These are phyloP conservation scores for Porites australiensis DNA, from an alignment of 64 coral and sea anemone genomes.

Conservation along the genomic window DNA sequence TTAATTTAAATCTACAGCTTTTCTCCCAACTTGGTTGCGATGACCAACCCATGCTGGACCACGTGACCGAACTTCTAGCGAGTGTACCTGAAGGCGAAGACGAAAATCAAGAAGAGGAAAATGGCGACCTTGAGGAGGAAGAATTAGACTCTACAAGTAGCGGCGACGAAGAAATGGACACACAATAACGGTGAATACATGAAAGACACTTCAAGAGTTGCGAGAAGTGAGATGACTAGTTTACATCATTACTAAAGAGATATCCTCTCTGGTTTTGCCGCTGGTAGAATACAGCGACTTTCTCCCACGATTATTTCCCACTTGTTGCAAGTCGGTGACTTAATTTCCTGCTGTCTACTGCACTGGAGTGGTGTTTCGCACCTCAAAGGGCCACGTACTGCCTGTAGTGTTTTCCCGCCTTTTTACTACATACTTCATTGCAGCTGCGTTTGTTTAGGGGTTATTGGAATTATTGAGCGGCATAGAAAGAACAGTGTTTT, in stretches of 20 bases:
- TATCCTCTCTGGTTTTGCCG: background rate
- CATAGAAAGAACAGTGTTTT: no score
- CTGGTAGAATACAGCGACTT: no score
- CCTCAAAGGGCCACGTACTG: no score
- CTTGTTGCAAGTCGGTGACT: background rate
- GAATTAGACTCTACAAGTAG: slow-evolving; percentile 17
- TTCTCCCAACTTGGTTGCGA: slow-evolving; percentile 47
- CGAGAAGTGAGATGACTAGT: background rate
- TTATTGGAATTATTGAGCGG: no score
- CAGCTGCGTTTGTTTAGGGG: background rate
- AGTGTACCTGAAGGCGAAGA: slow-evolving; percentile 32
- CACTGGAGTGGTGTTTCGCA: no score
- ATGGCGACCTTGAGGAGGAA: slow-evolving; percentile 16
- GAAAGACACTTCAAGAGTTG: background rate
- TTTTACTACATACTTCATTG: background rate
- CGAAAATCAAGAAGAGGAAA: slow-evolving; percentile 11
- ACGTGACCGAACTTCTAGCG: slow-evolving; percentile 63
- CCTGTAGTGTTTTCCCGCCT: no score
- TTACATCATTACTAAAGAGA: background rate
- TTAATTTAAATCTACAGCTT: slow-evolving; percentile 13
- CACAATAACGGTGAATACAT: background rate
- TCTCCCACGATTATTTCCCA: background rate
- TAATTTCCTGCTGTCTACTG: no score
- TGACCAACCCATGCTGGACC: slow-evolving; percentile 53
- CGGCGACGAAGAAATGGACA: slow-evolving; percentile 67